phyloP scores from a whole-genome alignment of 2,113 vertebrate genomes.

The Chionodraco myersi region DNA sequence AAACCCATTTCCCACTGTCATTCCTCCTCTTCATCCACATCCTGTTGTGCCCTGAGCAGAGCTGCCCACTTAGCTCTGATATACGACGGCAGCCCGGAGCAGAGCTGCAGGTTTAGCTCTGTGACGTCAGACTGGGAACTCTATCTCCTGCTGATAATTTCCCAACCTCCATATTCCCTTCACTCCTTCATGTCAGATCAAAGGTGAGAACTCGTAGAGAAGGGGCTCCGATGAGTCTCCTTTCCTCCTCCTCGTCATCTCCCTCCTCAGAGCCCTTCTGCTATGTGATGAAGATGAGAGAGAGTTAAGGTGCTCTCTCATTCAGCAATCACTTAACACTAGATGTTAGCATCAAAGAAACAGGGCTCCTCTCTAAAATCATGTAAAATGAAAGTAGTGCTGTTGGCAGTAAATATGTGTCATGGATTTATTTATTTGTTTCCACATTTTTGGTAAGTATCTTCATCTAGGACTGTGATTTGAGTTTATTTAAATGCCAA shows the following conservation, averaged over 20 bases:
- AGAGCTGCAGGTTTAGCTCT: conserved; percentile 63
- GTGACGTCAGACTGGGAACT: conserved; percentile 62
- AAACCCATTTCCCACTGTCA: conserved; percentile 67
- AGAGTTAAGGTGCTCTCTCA: conserved; percentile 27
- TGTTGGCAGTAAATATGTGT: conserved; percentile 14
- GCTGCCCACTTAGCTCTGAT: conserved; percentile 67
- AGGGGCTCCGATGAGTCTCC: conserved; percentile 41
- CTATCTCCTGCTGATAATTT: conserved; percentile 47
- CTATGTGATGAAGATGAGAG: conserved; percentile 46
- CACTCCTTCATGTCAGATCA: conserved; percentile 58
- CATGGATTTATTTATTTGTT: conserved; percentile 3
- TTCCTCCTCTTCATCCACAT: conserved; percentile 62
- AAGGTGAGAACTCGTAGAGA: conserved; percentile 52
- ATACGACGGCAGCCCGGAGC: conserved; percentile 53
- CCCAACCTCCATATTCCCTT: conserved; percentile 9
- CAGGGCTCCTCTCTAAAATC: conserved; percentile 10
- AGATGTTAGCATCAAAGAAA: conserved; percentile 44
- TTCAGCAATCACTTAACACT: conserved; percentile 39
- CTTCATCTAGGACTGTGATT: background rate
- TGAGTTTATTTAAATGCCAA: background rate
- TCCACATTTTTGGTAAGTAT: background rate
- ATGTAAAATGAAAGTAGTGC: conserved; percentile 10
- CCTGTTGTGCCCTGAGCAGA: conserved; percentile 60
- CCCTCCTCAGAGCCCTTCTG: conserved; percentile 8
- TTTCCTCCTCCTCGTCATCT: background rate